phyloP scores from a whole-genome alignment of 2,113 vertebrate genomes.

The Thryonomys swinderianus region DNA sequence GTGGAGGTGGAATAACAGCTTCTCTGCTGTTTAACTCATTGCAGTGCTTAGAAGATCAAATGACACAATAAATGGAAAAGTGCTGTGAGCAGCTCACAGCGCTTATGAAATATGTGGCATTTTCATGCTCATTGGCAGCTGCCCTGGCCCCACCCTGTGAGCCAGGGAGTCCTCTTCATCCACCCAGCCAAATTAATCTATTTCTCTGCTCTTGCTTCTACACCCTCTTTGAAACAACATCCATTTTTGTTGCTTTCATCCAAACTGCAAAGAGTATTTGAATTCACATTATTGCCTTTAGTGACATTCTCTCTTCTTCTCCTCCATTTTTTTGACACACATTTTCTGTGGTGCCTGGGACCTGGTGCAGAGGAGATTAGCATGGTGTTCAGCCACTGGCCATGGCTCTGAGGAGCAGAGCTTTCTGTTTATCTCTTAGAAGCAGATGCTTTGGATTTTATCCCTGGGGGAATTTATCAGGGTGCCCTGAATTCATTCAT shows the following conservation, averaged over 20 bases:
- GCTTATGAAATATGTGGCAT: not conserved
- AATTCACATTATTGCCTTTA: slow-evolving; percentile 37
- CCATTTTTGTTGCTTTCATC: slow-evolving; percentile 75
- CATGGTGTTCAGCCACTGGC: slow-evolving; percentile 72
- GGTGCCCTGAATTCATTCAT: slow-evolving; percentile 77
- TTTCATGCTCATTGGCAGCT: not conserved
- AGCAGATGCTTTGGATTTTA: slow-evolving; percentile 85
- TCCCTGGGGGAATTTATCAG: slow-evolving; percentile 84
- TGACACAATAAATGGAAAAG: not conserved
- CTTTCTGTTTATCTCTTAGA: slow-evolving; percentile 87
- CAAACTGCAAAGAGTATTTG: slow-evolving; percentile 66
- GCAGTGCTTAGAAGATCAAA: slow-evolving; percentile 16
- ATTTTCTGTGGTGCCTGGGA: slow-evolving; percentile 59
- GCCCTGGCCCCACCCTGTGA: not conserved
- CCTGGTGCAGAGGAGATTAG: slow-evolving; percentile 82
- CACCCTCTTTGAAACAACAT: slow-evolving; percentile 75
- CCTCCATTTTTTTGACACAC: slow-evolving; percentile 43
- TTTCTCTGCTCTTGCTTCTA: slow-evolving; percentile 45
- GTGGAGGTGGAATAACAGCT: not conserved
- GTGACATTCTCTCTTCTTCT: slow-evolving; percentile 62
- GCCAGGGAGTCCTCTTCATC: slow-evolving; percentile 16
- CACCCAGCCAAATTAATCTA: slow-evolving; percentile 51
- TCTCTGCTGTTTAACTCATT: not conserved
- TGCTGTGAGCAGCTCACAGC: fast-evolving
- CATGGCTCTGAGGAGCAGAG: slow-evolving; percentile 71